Conservation (phyloP, 2,888 invertebrate genomes). For the Thera obeliscata region DNA sequence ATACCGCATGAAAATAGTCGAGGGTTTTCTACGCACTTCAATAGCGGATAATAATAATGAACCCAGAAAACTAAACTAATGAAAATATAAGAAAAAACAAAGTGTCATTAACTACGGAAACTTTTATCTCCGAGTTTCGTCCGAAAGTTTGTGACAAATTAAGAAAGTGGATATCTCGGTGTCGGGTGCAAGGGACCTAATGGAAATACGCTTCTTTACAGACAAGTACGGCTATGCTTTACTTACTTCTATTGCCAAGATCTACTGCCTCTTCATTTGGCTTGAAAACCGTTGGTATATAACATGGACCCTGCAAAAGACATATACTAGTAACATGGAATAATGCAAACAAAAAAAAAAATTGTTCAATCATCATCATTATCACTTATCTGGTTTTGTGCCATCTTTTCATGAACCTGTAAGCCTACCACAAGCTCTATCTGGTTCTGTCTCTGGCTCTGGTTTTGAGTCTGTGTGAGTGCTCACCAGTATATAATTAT, state of each 20-base stretch:
- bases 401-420: too few relatives aligned
- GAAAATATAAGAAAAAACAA: conserved; percentile 64
- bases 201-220: conserved; percentile 28
- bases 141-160: conserved; percentile 70
- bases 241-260: conserved; percentile 15
- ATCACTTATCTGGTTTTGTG: too few relatives aligned
- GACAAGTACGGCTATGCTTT: background rate
- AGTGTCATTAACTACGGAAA: conserved; percentile 60
- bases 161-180: conserved; percentile 54
- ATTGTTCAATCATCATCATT: too few relatives aligned
- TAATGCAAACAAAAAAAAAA: too few relatives aligned
- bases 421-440: too few relatives aligned
- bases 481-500: too few relatives aligned
- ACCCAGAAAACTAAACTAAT: conserved; percentile 45
- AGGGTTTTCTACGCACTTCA: conserved; percentile 3
- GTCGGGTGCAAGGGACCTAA: conserved; percentile 29
- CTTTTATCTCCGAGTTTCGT: conserved; percentile 55
- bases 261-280: too few relatives aligned
- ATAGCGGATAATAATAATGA: conserved; percentile 25
- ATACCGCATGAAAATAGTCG: background rate
- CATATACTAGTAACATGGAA: too few relatives aligned
- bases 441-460: too few relatives aligned
- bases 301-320: too few relatives aligned
- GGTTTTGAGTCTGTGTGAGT: too few relatives aligned
- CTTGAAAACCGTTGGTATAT: too few relatives aligned